phyloP scores from a whole-genome alignment of 2,797 vertebrate species.

The Macrochelys suwanniensis region DNA sequence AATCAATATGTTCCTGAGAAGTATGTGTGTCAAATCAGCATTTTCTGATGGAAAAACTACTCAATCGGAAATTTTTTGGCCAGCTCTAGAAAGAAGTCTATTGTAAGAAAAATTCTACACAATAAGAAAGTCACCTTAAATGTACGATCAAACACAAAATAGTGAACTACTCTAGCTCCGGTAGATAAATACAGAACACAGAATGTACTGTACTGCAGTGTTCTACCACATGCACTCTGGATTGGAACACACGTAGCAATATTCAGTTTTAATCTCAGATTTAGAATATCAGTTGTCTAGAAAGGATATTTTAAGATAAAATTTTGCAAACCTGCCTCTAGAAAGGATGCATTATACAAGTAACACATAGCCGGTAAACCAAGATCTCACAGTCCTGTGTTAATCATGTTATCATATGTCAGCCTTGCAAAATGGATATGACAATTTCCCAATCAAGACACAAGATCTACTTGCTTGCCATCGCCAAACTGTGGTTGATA shows the following conservation, averaged over 20 bases:
- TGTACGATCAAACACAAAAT: background rate
- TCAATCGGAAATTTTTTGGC: background rate
- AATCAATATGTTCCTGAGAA: background rate
- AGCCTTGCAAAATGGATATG: background rate
- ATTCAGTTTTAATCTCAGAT: background rate
- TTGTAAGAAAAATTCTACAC: background rate
- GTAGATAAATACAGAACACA: background rate
- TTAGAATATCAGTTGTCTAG: background rate
- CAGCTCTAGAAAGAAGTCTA: background rate
- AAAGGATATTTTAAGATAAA: background rate
- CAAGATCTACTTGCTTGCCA: background rate
- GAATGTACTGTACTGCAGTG: background rate
- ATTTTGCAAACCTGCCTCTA: background rate
- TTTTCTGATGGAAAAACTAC: background rate
- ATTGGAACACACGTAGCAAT: background rate
- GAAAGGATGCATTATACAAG: background rate
- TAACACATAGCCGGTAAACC: background rate
- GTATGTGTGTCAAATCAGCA: background rate
- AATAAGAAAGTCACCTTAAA: background rate
- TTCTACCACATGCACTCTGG: background rate
- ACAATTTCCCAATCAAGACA: background rate
- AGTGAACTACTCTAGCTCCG: background rate
- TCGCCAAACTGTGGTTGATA: conserved; percentile 32
- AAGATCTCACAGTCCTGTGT: background rate
- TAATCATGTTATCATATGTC: background rate